Base-by-base conservation (phyloP, 2,113 vertebrate genomes). In the Trematomus loennbergii region DNA sequence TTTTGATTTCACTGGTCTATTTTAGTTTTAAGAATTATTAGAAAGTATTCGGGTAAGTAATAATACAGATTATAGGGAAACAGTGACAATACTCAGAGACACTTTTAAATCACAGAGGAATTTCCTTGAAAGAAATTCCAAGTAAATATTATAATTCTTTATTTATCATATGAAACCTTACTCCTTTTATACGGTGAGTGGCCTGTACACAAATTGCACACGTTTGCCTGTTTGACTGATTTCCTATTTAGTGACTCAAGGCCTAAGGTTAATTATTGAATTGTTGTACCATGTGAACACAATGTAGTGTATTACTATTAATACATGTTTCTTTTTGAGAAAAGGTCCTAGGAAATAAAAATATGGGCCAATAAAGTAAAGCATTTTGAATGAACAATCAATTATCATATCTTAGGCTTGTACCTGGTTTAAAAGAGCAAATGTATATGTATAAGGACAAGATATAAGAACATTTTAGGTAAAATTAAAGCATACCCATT, bases 391-490 rank as follows among this genome's bases (percentile, higher is more conserved):
- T 69, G 50, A 55, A 10, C 64, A 7, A 15, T 62, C 15, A 33
- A 29, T 43, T 36, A 36, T 20, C 8, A 0, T 13, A 46, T 15
- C 2, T 54, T 3, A 70, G 20, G 22, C 45, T 61, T 29, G 11
- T 64, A 20, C 57, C 45, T 67, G 17, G 25, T 66, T 43, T 29
- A 46, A 5, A 22, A 9, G 25, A 72, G 1, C 17, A 40, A 12
- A 8, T 7, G 17, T 33, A 12, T 22, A 43, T 59, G 36, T 65
- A 3, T 60, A 29, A 46, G 43, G 9, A 61, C 2, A 52, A 70
- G 61, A 63, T 11, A 36, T 12, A 6, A 29, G 17, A 75, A 53
- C 69, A 54, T 53, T 75, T 70, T 46, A 76, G 80, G 64, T 18
- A 71, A 78, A 45, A 36, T 60, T 55, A 43, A 48, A 12, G 5